Evolutionary conservation across 2,888 invertebrate species (phyloP).

Genomic region (Alsophila aescularia): DNA sequence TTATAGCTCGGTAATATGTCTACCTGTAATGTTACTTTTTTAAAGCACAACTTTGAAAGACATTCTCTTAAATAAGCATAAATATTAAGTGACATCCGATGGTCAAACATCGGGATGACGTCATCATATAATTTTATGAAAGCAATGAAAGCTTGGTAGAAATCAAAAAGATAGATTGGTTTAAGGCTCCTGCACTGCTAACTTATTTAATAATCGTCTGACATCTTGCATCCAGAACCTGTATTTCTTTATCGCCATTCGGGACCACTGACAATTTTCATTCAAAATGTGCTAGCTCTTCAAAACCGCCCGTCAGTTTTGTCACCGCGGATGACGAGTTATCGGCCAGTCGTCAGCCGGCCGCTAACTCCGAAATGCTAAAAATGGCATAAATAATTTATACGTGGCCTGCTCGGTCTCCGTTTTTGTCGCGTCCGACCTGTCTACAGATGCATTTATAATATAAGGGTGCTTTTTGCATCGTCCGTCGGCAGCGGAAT

Average conservation of each 20-base stretch:
- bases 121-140: too few species aligned
- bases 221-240: too few species aligned
- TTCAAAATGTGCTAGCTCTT: slow-evolving; percentile 2
- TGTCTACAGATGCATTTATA: slow-evolving; percentile 85
- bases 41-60: too few species aligned
- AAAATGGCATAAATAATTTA: slow-evolving; percentile 85
- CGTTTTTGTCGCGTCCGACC: slow-evolving; percentile 80
- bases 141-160: too few species aligned
- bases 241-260: too few species aligned
- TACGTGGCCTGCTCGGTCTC: slow-evolving; percentile 73
- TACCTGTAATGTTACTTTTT: slow-evolving; percentile 7
- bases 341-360: slow-evolving; percentile 50
- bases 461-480: slow-evolving; percentile 84
- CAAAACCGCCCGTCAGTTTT: slow-evolving; percentile 40
- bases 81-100: too few species aligned
- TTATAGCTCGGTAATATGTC: slow-evolving; percentile 14
- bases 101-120: too few species aligned
- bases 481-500: slow-evolving; percentile 75
- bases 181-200: too few species aligned
- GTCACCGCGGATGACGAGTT: slow-evolving; percentile 46
- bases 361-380: slow-evolving; percentile 80
- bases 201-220: too few species aligned
- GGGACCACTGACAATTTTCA: not conserved
- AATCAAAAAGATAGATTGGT: too few species aligned
- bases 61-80: too few species aligned